Conservation (phyloP, 2,797 vertebrate genomes). For the Alfaro cultratus region DNA sequence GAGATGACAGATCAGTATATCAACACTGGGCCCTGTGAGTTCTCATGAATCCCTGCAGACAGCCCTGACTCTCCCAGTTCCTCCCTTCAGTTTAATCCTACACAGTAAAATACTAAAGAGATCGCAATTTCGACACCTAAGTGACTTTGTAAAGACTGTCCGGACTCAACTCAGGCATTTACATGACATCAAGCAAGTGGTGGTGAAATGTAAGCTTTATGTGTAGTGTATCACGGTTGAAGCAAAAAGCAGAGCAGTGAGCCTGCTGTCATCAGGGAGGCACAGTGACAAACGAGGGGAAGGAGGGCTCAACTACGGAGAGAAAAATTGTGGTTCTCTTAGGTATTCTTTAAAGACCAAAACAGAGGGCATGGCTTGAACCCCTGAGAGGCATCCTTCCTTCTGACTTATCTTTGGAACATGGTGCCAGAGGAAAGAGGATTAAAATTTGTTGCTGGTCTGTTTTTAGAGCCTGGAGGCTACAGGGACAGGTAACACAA, state of each 20-base stretch:
- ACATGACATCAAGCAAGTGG: conserved; percentile 8
- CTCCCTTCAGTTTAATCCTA: conserved; percentile 31
- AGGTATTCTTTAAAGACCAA: conserved; percentile 52
- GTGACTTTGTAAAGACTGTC: conserved; percentile 51
- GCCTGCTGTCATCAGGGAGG: conserved; percentile 59
- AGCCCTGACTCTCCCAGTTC: conserved; percentile 7
- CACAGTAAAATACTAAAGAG: conserved; percentile 1
- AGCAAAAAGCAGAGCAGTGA: conserved; percentile 38
- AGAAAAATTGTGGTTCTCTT: conserved; percentile 34
- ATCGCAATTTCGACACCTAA: conserved; percentile 26
- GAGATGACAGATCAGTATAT: conserved; percentile 70
- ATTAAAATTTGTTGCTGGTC: conserved; percentile 22
- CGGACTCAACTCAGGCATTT: conserved; percentile 42
- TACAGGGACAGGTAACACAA: background rate
- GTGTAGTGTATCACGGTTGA: conserved; percentile 17
- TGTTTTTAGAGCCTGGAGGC: conserved; percentile 1
- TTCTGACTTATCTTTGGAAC: background rate
- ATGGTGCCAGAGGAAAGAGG: background rate
- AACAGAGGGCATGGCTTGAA: conserved; percentile 37
- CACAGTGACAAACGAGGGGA: conserved; percentile 63
- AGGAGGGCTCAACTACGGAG: conserved; percentile 48
- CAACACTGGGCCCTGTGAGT: conserved; percentile 46
- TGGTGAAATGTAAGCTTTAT: conserved; percentile 35
- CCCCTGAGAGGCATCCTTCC: conserved; percentile 14
- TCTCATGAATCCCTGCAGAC: conserved; percentile 45